Base-by-base conservation (phyloP, 2,797 vertebrate species). In the Nothura maculosa region DNA sequence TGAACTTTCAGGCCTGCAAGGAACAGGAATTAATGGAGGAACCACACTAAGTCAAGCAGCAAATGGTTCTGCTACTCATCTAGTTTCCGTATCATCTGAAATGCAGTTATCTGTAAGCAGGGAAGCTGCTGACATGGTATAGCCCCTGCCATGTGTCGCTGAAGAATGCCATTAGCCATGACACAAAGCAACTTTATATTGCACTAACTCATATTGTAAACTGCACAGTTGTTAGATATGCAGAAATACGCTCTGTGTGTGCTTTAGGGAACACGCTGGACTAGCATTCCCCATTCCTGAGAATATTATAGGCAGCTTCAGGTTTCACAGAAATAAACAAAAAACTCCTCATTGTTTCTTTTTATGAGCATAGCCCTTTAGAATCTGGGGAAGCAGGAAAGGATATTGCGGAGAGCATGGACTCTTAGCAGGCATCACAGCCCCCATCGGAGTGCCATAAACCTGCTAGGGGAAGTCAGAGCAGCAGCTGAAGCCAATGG, bases 51-150 rank as follows among this genome's bases (percentile, higher is more conserved):
- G 70, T 85, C 81, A 83, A 79, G 62, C 28, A 74, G 22, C 74
- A 79, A 3, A 27, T 91, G 61, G 48, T 91, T 84, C 81, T 87
- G 48, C 88, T 91, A 76, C 74, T 90, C 77, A 63, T 0, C 24
- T 43, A 61, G 74, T 93, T 85, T 96, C 87, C 55, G 45, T 85
- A 82, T 87, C 77, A 87, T 93, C 90, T 90, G 92, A 88, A 93
- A 81, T 74, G 54, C 0, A 77, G 88, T 73, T 89, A 68, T 32
- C 47, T 64, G 64, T 61, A 67, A 84, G 78, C 84, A 93, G 84
- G 92, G 66, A 69, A 83, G 77, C 24, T 68, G 81, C 82, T 57
- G 79, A 34, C 32, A 57, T 45, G 75, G 66, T 66, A 7, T 73
- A 79, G 72, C 24, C 80, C 1, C 2, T 52, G 74, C 62, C 43